Conservation (phyloP, 2,888 invertebrate genomes). For the Drosophila demipolita region DNA sequence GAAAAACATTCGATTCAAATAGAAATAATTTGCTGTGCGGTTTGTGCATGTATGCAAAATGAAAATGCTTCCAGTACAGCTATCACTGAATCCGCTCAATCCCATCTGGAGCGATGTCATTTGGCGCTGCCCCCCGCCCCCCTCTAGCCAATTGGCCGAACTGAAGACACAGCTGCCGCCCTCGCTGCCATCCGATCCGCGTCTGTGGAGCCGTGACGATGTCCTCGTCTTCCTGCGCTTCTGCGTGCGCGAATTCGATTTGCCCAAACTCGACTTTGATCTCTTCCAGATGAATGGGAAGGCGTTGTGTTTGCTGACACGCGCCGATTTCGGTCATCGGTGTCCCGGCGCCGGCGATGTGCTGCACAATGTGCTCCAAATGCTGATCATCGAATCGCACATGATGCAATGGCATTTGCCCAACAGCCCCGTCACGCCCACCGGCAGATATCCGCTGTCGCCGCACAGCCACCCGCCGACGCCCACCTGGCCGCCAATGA, state of each 20-base stretch:
- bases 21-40: conserved; percentile 40
- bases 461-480: conserved; percentile 93
- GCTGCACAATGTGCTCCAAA: conserved; percentile 95
- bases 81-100: conserved; percentile 90
- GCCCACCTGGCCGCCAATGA: conserved; percentile 89
- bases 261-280: conserved; percentile 96
- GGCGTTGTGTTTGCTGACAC: conserved; percentile 95
- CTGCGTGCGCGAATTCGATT: conserved; percentile 96
- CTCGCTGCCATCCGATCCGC: conserved; percentile 93
- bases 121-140: conserved; percentile 94
- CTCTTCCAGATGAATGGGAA: conserved; percentile 99
- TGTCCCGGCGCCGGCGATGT: conserved; percentile 97
- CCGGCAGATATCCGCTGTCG: conserved; percentile 92
- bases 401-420: conserved; percentile 92
- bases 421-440: conserved; percentile 92
- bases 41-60: conserved; percentile 84
- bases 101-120: conserved; percentile 93
- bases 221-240: conserved; percentile 94
- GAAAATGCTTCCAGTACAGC: conserved; percentile 89
- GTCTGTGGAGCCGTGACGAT: conserved; percentile 96
- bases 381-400: conserved; percentile 93
- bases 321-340: conserved; percentile 95
- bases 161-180: conserved; percentile 94
- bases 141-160: conserved; percentile 92
- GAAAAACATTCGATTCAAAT: background rate